Evolutionary conservation across 2,797 vertebrate genomes (phyloP).

Genomic region (Galaxias olidus): DNA sequence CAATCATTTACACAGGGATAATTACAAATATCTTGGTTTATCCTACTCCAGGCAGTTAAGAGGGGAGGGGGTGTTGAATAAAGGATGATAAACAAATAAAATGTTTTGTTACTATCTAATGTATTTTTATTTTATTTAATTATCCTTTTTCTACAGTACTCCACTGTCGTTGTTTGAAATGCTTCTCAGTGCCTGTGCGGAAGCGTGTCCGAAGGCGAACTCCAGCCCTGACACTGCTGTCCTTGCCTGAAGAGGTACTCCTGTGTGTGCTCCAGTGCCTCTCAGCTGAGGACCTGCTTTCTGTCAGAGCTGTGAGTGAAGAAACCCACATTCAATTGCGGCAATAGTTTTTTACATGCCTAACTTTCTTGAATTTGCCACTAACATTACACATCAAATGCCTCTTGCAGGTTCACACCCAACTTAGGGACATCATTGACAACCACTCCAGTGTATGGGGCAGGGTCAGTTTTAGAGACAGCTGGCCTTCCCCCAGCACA

Average conservation of each 20-base stretch:
- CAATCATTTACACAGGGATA: slow-evolving; percentile 28
- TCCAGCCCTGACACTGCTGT: slow-evolving; percentile 80
- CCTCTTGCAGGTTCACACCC: slow-evolving; percentile 85
- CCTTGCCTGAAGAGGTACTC: slow-evolving; percentile 90
- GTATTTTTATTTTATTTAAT: background rate
- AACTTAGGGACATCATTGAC: slow-evolving; percentile 89
- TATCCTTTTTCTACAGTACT: slow-evolving; percentile 64
- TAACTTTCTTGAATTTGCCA: background rate
- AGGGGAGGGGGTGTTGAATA: too few relatives aligned
- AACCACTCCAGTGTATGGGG: slow-evolving; percentile 93
- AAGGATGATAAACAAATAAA: background rate
- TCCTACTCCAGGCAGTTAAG: background rate
- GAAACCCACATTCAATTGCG: background rate
- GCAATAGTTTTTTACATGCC: background rate
- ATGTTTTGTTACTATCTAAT: background rate
- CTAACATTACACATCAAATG: background rate
- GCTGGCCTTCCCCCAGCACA: slow-evolving; percentile 87
- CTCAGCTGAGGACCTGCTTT: slow-evolving; percentile 89
- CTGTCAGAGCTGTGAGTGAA: slow-evolving; percentile 88
- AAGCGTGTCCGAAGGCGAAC: slow-evolving; percentile 84
- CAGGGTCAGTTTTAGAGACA: slow-evolving; percentile 88
- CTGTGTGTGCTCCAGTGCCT: slow-evolving; percentile 91
- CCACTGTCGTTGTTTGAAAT: slow-evolving; percentile 94
- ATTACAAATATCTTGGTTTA: slow-evolving; percentile 20
- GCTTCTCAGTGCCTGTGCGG: slow-evolving; percentile 84